Percentiles rank a stretch among this genome's conserved stretches.
Conservation (phyloP, 2,797 vertebrate species). For the Gallinago solitaria region DNA sequence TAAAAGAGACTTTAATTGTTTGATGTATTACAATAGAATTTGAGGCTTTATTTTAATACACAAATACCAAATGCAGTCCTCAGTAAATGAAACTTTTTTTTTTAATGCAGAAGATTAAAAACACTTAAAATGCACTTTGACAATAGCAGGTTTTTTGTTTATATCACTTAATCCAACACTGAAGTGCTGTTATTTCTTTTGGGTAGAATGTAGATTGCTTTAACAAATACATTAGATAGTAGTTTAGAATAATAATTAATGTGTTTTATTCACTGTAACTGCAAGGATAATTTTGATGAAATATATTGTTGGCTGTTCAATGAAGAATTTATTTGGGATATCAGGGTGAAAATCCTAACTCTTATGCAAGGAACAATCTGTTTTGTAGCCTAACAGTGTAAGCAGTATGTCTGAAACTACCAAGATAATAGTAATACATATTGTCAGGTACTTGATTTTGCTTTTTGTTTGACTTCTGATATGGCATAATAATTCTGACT, state of each 20-base stretch:
- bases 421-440: background rate
- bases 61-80: background rate
- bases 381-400: background rate
- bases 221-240: background rate
- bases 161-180: background rate
- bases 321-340: background rate
- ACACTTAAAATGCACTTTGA: background rate
- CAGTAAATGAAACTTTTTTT: background rate
- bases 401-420: background rate
- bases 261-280: background rate
- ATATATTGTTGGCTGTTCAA: background rate
- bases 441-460: background rate
- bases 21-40: background rate
- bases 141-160: background rate
- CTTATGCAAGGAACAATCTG: background rate
- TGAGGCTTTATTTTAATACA: background rate
- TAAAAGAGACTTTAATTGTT: background rate
- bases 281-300: background rate
- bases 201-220: background rate
- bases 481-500: background rate
- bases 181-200: background rate
- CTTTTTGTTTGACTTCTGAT: background rate
- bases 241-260: background rate
- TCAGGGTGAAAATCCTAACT: background rate
- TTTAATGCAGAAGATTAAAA: background rate